phyloP scores from a whole-genome alignment of 1,140 invertebrate species.

The Yoshiicerus persimilis region DNA sequence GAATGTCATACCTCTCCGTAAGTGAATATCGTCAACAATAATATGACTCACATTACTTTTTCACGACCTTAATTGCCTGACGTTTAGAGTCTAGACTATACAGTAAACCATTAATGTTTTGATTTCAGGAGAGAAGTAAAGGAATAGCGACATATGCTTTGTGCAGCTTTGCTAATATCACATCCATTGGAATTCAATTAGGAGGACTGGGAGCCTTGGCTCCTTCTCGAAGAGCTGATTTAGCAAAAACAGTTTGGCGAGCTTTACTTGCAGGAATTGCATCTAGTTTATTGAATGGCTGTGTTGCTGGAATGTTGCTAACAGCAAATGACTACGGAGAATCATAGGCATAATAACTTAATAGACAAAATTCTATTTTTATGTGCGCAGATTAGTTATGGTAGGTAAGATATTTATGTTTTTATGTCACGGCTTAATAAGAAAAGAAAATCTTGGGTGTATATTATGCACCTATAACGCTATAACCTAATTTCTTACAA shows the following conservation, averaged over 20 bases:
- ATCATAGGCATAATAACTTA: no score
- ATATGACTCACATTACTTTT: no score
- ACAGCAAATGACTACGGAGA: not conserved
- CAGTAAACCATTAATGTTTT: not conserved
- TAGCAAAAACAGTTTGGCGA: constrained; percentile 72
- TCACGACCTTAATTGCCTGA: no score
- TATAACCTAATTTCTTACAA: no score
- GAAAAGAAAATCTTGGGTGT: no score
- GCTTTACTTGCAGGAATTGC: constrained; percentile 84
- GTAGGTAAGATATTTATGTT: no score
- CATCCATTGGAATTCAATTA: constrained; percentile 84
- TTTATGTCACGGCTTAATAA: no score
- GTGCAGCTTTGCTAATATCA: constrained; percentile 93
- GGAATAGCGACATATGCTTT: constrained; percentile 90
- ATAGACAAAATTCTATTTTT: no score
- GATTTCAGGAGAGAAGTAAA: constrained; percentile 66
- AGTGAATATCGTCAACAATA: no score
- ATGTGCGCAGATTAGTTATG: no score
- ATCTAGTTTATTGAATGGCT: constrained; percentile 88
- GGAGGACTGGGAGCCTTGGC: constrained; percentile 76
- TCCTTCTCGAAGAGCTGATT: constrained; percentile 68
- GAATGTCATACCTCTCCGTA: constrained; percentile 62
- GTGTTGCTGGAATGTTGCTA: constrained; percentile 72
- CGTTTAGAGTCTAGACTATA: no score
- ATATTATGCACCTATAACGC: no score